Conservation (phyloP, 2,113 vertebrate genomes). For the Anthoscopus minutus region DNA sequence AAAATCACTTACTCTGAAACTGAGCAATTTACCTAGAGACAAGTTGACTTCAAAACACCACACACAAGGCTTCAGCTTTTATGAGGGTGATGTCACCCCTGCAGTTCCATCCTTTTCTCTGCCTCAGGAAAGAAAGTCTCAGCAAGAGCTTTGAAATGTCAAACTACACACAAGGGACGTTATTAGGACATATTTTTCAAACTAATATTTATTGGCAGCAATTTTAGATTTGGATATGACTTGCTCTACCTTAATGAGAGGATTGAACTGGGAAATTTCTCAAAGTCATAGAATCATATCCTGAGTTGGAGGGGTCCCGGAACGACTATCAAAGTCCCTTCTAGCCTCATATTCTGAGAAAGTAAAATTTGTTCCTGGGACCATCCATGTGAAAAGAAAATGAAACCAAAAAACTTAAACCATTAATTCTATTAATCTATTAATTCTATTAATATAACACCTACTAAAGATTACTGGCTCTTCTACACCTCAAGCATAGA, state of each 20-base stretch:
- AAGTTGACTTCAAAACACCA: background rate
- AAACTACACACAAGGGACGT: background rate
- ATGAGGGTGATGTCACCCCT: background rate
- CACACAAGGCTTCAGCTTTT: background rate
- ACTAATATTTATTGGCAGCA: background rate
- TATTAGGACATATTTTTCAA: background rate
- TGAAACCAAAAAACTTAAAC: background rate
- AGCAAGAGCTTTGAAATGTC: background rate
- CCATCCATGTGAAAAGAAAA: background rate
- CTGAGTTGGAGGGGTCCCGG: background rate
- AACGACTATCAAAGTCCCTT: background rate
- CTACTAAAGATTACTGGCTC: background rate
- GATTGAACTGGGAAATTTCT: background rate
- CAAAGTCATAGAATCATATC: background rate
- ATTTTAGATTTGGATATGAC: background rate
- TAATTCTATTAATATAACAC: background rate
- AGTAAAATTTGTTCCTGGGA: background rate
- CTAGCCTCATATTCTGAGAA: background rate
- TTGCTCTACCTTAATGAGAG: background rate
- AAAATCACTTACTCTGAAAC: background rate
- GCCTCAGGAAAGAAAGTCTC: background rate
- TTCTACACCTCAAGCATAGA: background rate
- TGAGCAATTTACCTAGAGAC: background rate
- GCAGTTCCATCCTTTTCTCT: background rate
- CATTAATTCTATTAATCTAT: background rate